Base-by-base conservation (phyloP, 2,113 vertebrate genomes). In the Hystrix cristata region DNA sequence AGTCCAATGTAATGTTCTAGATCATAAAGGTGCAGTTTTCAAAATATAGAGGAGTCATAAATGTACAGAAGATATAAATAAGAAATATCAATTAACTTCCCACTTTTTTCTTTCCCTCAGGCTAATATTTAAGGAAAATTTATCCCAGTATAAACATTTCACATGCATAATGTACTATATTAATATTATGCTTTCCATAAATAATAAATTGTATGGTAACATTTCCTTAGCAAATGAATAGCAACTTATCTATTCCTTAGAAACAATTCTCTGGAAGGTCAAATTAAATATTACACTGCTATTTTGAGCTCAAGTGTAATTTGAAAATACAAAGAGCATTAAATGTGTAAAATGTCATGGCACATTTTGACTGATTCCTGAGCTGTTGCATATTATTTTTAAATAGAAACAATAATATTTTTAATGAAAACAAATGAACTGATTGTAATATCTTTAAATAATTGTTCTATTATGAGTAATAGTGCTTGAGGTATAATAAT, bases 361-460 rank as follows among this genome's bases (percentile, higher is more conserved):
- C 6, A 89, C 8, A 91, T 55, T 84, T 43, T 83, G 19, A 87
- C 25, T 34, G 96, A 46, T 95, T 95, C 43, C 34, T 85, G 4
- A 86, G 78, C 2, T 43, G 3, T 27, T 95, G 12, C 14, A 79
- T 80, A 23, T 93, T 81, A 78, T 72, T 95, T 95, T 90, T 19
- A 7, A 93, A 90, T 10, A 76, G 31, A 93, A 94, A 90, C 25
- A 95, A 71, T 62, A 65, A 59, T 31, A 79, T 60, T 94, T 87
- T 65, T 6, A 74, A 79, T 71, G 62, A 95, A 89, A 88, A 87
- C 92, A 79, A 90, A 71, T n/a, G 21, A 72, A 31, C 11, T 94
- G 94, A 87, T 93, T 95, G 31, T 6, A 86, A 72, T 82, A 96
- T 38, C 25, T 8, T 95, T 85, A 88, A 95, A 82, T 89, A 97